Evolutionary conservation across 2,797 vertebrate genomes (phyloP).

Genomic region (Gadopsis bispinosus): DNA sequence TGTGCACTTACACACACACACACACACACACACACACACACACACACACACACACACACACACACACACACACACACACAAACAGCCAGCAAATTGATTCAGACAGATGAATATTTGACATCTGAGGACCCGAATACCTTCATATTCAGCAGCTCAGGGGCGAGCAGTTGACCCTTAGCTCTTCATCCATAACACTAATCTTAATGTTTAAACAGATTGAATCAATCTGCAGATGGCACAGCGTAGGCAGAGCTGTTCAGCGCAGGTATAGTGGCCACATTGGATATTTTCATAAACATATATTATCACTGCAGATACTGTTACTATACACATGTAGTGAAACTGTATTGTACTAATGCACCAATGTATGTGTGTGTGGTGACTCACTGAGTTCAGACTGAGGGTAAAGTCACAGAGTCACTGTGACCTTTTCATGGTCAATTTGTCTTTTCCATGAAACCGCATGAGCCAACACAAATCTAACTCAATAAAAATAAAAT

Average conservation of each 20-base stretch:
- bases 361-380: background rate
- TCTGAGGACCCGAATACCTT: conserved; percentile 74
- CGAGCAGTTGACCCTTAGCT: conserved; percentile 70
- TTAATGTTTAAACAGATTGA: conserved; percentile 78
- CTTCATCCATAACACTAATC: conserved; percentile 80
- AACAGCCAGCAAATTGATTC: conserved; percentile 77
- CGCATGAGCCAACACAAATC: background rate
- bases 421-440: conserved; percentile 9
- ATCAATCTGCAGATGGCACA: conserved; percentile 60
- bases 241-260: conserved; percentile 22
- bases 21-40: conserved; percentile 12
- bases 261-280: conserved; percentile 26
- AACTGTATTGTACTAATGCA: background rate
- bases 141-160: conserved; percentile 78
- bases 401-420: background rate
- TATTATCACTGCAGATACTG: conserved; percentile 3
- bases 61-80: conserved; percentile 51
- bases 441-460: conserved; percentile 14
- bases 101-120: conserved; percentile 79
- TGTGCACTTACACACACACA: conserved; percentile 37
- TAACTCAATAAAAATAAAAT: conserved; percentile 6
- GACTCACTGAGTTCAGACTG: conserved; percentile 3
- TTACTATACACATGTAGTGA: background rate
- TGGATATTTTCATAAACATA: conserved; percentile 25
- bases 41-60: conserved; percentile 41